These are phyloP conservation scores for Tromatobia lineatoria DNA, from an alignment of 2,888 invertebrate species.

Conservation along the genomic window DNA sequence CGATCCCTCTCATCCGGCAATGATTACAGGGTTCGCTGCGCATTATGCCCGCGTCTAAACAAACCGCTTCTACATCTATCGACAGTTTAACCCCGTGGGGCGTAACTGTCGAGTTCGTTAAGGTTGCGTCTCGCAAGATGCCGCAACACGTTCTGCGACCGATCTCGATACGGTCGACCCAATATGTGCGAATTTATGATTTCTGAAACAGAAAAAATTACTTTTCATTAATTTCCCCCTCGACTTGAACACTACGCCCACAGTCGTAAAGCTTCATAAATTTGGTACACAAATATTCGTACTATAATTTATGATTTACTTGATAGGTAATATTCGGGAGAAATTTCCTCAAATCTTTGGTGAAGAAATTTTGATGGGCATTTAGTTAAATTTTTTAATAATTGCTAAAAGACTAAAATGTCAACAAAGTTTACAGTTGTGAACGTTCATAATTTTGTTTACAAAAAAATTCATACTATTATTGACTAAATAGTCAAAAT, in stretches of 20 bases:
- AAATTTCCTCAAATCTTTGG: no score
- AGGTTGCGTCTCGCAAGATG: constrained; percentile 10
- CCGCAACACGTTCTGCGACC: background rate
- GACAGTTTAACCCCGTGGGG: constrained; percentile 81
- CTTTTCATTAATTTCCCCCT: background rate
- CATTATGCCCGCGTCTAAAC: constrained; percentile 83
- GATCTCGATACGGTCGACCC: constrained; percentile 1
- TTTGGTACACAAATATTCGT: no score
- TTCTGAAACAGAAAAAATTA: background rate
- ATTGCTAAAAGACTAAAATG: no score
- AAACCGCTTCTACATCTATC: constrained; percentile 83
- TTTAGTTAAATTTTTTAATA: no score
- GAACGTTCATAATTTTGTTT: no score
- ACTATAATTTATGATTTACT: no score
- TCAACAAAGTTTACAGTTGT: no score
- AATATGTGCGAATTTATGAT: background rate
- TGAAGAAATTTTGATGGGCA: no score
- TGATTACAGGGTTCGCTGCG: constrained; percentile 81
- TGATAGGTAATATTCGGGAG: no score
- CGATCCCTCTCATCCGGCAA: constrained; percentile 80
- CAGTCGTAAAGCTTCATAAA: no score
- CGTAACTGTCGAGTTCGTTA: constrained; percentile 68
- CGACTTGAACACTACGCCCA: background rate
- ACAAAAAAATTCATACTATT: no score
- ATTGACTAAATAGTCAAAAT: no score